Conservation (phyloP, 2,888 invertebrate species). For the Polymixis flavicincta region DNA sequence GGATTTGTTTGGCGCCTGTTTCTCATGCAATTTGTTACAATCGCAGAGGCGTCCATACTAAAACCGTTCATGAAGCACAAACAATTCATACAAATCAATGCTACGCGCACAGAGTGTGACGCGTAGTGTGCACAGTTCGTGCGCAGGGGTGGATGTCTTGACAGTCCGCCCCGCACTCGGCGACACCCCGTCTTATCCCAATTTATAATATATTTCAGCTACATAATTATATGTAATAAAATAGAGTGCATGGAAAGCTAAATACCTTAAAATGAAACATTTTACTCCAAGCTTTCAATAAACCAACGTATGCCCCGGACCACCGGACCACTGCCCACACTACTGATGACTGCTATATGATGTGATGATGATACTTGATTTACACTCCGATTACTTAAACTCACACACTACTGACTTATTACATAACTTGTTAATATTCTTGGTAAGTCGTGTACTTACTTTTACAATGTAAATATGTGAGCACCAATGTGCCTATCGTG, state of each 20-base stretch:
- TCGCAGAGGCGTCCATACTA: background rate
- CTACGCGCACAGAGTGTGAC: background rate
- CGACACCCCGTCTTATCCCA: background rate
- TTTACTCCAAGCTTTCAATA: slow-evolving; percentile 4
- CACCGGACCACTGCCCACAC: background rate
- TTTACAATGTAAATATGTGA: too few species aligned
- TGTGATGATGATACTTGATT: too few species aligned
- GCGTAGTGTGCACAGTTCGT: background rate
- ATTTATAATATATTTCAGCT: background rate
- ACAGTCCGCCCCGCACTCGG: background rate
- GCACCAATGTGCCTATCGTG: too few species aligned
- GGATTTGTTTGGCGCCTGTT: background rate
- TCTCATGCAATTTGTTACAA: background rate
- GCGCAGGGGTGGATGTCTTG: background rate
- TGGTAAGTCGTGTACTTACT: too few species aligned
- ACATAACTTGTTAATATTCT: too few species aligned
- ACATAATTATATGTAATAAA: slow-evolving; percentile 17
- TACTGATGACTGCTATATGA: background rate
- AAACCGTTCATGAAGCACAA: background rate
- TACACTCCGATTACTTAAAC: too few species aligned
- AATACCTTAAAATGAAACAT: slow-evolving; percentile 7
- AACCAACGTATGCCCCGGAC: background rate
- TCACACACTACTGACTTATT: too few species aligned
- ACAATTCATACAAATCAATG: background rate
- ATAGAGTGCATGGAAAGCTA: slow-evolving; percentile 43